These are phyloP conservation scores for Drosophila recens DNA, from an alignment of 2,888 invertebrate genomes.

Conservation along the genomic window DNA sequence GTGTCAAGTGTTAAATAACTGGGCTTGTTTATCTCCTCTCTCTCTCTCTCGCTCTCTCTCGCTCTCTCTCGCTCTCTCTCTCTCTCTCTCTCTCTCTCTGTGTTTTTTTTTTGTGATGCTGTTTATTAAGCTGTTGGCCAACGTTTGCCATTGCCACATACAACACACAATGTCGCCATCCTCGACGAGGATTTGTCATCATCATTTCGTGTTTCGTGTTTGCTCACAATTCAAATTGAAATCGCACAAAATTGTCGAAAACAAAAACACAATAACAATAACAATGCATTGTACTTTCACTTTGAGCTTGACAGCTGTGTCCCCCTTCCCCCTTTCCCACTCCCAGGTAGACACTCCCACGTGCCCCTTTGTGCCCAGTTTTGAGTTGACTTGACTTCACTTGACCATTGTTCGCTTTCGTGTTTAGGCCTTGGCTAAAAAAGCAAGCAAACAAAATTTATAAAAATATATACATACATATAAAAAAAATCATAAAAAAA, in stretches of 20 bases:
- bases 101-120: conserved; percentile 8
- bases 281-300: conserved; percentile 64
- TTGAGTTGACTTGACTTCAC: neutral
- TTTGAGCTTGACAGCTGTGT: conserved; percentile 24
- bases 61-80: too few relatives aligned
- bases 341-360: neutral
- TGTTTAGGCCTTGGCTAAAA: conserved; percentile 39
- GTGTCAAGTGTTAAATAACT: conserved; percentile 45
- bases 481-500: conserved; percentile 38
- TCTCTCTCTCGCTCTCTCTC: too few relatives aligned
- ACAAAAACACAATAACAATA: conserved; percentile 38
- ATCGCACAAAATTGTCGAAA: conserved; percentile 40
- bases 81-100: too few relatives aligned
- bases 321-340: neutral
- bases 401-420: conserved; percentile 59
- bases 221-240: conserved; percentile 45
- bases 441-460: neutral
- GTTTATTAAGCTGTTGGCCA: conserved; percentile 14
- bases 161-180: conserved; percentile 9
- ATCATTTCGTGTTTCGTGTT: conserved; percentile 51
- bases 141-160: conserved; percentile 21
- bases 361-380: conserved; percentile 5
- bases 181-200: conserved; percentile 29
- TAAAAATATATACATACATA: neutral
- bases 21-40: conserved; percentile 5